A percentile compares a stretch with the other conserved stretches of the same genome.
Conservation (phyloP, 2,888 invertebrate species). For the Ophonus ardosiacus region DNA sequence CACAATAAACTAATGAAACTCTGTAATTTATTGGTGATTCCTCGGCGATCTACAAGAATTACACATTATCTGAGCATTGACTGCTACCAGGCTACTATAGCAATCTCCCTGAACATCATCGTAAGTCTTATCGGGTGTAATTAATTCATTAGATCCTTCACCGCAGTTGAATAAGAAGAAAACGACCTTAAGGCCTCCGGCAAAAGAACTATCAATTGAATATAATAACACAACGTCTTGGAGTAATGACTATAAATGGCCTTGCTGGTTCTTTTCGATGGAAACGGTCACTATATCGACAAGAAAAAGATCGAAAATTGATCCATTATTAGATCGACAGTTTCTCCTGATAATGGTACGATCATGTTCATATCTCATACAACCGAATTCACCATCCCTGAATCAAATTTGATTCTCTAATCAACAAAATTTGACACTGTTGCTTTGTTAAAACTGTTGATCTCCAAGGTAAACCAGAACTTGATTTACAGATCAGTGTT, state of each 20-base stretch:
- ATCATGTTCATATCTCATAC: too few species aligned
- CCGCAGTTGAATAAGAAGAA: slow-evolving; percentile 35
- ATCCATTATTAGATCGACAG: background rate
- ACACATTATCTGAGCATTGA: slow-evolving; percentile 31
- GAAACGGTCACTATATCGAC: background rate
- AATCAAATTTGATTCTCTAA: too few species aligned
- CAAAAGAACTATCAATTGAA: slow-evolving; percentile 60
- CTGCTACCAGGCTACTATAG: background rate
- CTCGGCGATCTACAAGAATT: slow-evolving; percentile 1
- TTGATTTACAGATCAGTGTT: too few species aligned
- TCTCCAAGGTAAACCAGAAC: too few species aligned
- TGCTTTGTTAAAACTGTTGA: too few species aligned
- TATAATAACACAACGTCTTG: slow-evolving; percentile 60
- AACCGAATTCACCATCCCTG: too few species aligned
- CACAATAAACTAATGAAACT: slow-evolving; percentile 5
- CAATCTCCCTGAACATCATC: slow-evolving; percentile 35
- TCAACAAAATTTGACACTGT: too few species aligned
- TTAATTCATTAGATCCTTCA: slow-evolving; percentile 52
- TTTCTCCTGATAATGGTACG: too few species aligned
- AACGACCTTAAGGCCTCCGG: slow-evolving; percentile 11
- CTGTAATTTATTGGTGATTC: slow-evolving; percentile 8
- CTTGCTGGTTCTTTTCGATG: slow-evolving; percentile 26
- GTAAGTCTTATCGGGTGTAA: slow-evolving; percentile 47
- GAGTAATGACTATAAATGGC: slow-evolving; percentile 62
- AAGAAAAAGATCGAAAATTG: background rate